phyloP scores from a whole-genome alignment of 2,113 vertebrate species.

The Hipposideros armiger region DNA sequence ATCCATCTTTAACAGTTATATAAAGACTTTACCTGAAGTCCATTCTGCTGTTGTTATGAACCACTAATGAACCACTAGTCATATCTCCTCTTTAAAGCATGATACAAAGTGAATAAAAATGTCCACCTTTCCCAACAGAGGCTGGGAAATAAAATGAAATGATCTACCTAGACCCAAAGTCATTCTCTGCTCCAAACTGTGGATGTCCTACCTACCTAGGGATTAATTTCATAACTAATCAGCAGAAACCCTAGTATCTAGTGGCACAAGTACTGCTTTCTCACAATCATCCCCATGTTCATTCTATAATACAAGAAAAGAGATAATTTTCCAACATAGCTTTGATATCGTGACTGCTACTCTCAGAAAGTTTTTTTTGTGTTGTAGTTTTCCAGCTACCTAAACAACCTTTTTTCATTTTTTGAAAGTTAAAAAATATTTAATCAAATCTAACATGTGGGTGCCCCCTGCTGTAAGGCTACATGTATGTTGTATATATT shows the following conservation, averaged over 20 bases:
- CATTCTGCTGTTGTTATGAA: not conserved
- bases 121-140: not conserved
- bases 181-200: not conserved
- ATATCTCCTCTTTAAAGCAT: not conserved
- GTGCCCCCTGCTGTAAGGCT: not conserved
- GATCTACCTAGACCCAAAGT: not conserved
- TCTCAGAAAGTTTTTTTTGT: not conserved
- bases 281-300: not conserved
- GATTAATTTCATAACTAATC: not conserved
- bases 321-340: not conserved
- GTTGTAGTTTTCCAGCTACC: not conserved
- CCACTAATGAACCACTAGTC: not conserved
- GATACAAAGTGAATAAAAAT: not conserved
- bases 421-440: not conserved
- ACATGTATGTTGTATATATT: not conserved
- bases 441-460: not conserved
- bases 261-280: not conserved
- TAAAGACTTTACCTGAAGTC: not conserved
- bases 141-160: not conserved
- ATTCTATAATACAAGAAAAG: not conserved
- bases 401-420: not conserved
- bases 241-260: not conserved
- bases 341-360: not conserved
- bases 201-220: no score
- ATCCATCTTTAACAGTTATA: not conserved